phyloP scores from a whole-genome alignment of 2,113 vertebrate genomes.

The Malaclemys terrapin region DNA sequence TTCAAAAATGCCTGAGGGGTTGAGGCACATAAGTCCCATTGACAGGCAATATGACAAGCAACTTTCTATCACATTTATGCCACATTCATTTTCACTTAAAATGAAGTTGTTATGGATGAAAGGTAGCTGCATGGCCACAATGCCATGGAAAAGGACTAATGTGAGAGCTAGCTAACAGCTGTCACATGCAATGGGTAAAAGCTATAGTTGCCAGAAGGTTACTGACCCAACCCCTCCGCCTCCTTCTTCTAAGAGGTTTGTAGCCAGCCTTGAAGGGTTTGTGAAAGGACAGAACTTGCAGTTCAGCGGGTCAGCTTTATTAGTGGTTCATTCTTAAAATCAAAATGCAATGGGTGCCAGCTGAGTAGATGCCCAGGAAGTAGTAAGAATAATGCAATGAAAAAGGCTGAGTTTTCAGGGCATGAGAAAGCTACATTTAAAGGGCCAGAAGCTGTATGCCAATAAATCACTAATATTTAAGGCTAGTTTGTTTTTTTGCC shows the following conservation, averaged over 20 bases:
- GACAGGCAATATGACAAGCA: background rate
- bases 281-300: conserved; percentile 15
- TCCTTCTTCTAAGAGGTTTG: background rate
- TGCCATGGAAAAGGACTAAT: background rate
- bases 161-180: background rate
- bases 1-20: background rate
- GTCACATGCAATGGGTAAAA: background rate
- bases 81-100: conserved; percentile 10
- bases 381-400: background rate
- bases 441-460: background rate
- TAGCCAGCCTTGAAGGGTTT: background rate
- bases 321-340: conserved; percentile 8
- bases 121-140: background rate
- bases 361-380: background rate
- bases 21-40: background rate
- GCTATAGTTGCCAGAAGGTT: background rate
- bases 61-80: background rate
- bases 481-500: background rate
- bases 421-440: background rate
- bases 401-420: background rate
- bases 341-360: background rate
- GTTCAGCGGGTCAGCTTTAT: background rate
- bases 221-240: background rate
- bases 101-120: background rate
- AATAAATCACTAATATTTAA: accelerated